Evolutionary conservation across 2,113 vertebrate genomes (phyloP).

Genomic region (Steatornis caripensis): DNA sequence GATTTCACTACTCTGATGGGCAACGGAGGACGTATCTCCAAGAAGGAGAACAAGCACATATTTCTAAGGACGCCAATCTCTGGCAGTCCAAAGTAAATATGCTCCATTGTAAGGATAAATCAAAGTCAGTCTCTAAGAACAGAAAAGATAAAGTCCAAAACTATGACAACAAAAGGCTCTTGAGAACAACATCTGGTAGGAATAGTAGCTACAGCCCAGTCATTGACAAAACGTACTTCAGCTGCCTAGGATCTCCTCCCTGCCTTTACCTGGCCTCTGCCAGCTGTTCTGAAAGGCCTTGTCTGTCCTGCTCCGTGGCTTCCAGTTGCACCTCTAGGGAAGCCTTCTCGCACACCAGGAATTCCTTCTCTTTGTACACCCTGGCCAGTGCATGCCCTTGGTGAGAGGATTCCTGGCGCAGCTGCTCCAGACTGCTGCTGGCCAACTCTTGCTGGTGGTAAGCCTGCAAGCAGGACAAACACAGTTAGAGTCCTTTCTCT

Average conservation of each 20-base stretch:
- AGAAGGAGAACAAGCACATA: not conserved
- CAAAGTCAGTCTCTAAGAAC: not conserved
- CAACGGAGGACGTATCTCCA: too few relatives aligned
- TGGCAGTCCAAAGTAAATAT: not conserved
- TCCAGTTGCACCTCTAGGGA: slow-evolving; percentile 67
- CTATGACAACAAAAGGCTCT: not conserved
- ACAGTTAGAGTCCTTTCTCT: not conserved
- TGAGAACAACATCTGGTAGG: not conserved
- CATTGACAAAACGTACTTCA: not conserved
- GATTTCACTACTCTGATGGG: too few relatives aligned
- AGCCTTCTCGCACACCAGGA: slow-evolving; percentile 68
- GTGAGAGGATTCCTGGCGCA: slow-evolving; percentile 42
- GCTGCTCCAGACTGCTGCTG: slow-evolving; percentile 60
- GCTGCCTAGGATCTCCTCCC: not conserved
- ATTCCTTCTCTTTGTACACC: slow-evolving; percentile 67
- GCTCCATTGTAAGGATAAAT: not conserved
- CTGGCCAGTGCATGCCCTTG: slow-evolving; percentile 27
- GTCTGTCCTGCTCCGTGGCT: slow-evolving; percentile 52
- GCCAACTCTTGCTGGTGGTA: slow-evolving; percentile 48
- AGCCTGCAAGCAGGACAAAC: slow-evolving; percentile 40
- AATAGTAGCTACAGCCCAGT: not conserved
- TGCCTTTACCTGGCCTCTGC: slow-evolving; percentile 75
- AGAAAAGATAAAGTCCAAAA: not conserved
- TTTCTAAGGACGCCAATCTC: not conserved
- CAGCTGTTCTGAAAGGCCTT: slow-evolving; percentile 69